Conservation (phyloP, 2,888 invertebrate species). For the Protonemura montana region DNA sequence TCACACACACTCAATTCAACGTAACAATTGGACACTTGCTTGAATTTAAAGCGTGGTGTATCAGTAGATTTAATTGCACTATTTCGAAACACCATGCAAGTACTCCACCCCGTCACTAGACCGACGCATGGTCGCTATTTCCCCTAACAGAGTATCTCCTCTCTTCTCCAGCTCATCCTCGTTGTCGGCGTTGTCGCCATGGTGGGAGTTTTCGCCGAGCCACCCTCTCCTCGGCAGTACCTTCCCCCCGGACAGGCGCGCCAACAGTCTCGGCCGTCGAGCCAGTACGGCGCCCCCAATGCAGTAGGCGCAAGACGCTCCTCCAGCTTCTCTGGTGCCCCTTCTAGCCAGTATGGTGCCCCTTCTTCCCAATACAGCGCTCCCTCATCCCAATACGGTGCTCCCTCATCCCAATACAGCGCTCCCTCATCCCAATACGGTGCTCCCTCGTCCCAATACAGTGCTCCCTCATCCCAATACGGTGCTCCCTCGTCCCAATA, state of each 20-base stretch:
- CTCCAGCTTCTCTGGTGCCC: not conserved
- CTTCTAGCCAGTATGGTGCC: not conserved
- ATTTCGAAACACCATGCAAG: too few species aligned
- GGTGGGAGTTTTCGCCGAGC: slow-evolving; percentile 16
- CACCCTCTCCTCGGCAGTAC: not conserved
- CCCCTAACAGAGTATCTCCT: too few species aligned
- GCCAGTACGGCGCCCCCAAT: slow-evolving; percentile 15
- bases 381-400: not conserved
- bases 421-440: not conserved
- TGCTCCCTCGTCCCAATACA: not conserved
- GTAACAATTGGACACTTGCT: too few species aligned
- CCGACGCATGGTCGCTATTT: too few species aligned
- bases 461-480: not conserved
- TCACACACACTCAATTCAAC: too few species aligned
- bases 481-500: not conserved
- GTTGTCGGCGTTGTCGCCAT: slow-evolving; percentile 9
- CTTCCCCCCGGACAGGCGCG: slow-evolving; percentile 2
- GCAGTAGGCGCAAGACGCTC: not conserved
- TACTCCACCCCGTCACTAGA: too few species aligned
- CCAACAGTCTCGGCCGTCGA: not conserved
- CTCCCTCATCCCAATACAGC: not conserved
- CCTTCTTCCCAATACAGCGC: not conserved
- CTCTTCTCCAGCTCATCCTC: not conserved
- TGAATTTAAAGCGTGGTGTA: too few species aligned
- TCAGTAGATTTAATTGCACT: too few species aligned